Evolutionary conservation across 2,113 vertebrate species (phyloP).

Genomic region (Athene noctua): DNA sequence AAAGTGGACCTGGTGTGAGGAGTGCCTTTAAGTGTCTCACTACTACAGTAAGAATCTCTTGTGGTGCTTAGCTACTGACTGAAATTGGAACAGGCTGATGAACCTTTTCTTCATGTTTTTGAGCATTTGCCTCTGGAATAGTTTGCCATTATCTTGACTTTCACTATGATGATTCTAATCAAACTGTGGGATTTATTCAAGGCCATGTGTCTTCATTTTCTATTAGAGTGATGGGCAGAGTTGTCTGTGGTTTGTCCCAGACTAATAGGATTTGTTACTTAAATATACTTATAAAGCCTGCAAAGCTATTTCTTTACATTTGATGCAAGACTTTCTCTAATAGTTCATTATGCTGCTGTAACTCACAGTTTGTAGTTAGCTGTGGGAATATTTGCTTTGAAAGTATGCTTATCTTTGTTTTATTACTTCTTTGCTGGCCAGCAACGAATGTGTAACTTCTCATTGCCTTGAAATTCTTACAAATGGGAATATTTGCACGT

Average conservation of each 20-base stretch:
- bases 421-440: not conserved
- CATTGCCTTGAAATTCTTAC: not conserved
- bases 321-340: not conserved
- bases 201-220: not conserved
- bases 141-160: not conserved
- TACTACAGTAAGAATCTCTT: not conserved
- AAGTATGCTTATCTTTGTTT: not conserved
- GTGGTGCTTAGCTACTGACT: not conserved
- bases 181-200: not conserved
- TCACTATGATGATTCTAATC: not conserved
- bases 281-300: no score
- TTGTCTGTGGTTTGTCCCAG: not conserved
- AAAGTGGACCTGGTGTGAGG: not conserved
- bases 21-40: not conserved
- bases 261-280: not conserved
- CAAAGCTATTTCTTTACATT: no score
- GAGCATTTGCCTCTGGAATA: not conserved
- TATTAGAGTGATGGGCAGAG: not conserved
- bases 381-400: constrained; percentile 1
- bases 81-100: not conserved
- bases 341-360: not conserved
- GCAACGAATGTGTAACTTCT: constrained; percentile 2
- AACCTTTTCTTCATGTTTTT: not conserved
- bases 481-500: not conserved
- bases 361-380: not conserved